These are phyloP conservation scores for Lochmaea crataegi DNA, from an alignment of 2,888 invertebrate species.

Conservation along the genomic window DNA sequence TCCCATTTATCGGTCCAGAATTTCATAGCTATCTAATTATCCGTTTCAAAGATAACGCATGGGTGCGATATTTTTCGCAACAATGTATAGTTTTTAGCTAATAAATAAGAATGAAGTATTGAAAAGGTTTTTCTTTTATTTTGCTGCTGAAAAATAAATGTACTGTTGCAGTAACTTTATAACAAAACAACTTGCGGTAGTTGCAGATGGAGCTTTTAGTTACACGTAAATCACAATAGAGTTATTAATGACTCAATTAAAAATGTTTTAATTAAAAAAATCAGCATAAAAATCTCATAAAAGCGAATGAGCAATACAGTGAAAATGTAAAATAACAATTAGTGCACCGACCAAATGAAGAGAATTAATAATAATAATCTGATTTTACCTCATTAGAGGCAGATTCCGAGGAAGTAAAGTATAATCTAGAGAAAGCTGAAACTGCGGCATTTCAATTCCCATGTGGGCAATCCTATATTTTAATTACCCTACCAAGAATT, in stretches of 20 bases:
- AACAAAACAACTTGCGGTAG: conserved; percentile 1
- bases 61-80: no score
- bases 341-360: conserved; percentile 56
- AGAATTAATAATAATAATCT: conserved; percentile 63
- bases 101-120: neutral
- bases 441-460: conserved; percentile 58
- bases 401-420: conserved; percentile 62
- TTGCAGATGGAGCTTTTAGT: neutral
- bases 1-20: no score
- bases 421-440: conserved; percentile 60
- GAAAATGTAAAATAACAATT: conserved; percentile 61
- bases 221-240: conserved; percentile 19
- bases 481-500: conserved; percentile 60
- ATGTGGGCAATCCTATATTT: conserved; percentile 62
- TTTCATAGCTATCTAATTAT: no score
- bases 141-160: neutral
- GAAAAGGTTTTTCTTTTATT: neutral
- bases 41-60: no score
- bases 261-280: conserved; percentile 60
- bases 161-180: neutral
- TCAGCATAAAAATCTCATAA: conserved; percentile 57
- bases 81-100: no score
- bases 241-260: conserved; percentile 58
- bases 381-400: conserved; percentile 60
- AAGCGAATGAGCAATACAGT: conserved; percentile 56